Evolutionary conservation across 2,113 vertebrate species (phyloP).

Genomic region (Piprites chloris): DNA sequence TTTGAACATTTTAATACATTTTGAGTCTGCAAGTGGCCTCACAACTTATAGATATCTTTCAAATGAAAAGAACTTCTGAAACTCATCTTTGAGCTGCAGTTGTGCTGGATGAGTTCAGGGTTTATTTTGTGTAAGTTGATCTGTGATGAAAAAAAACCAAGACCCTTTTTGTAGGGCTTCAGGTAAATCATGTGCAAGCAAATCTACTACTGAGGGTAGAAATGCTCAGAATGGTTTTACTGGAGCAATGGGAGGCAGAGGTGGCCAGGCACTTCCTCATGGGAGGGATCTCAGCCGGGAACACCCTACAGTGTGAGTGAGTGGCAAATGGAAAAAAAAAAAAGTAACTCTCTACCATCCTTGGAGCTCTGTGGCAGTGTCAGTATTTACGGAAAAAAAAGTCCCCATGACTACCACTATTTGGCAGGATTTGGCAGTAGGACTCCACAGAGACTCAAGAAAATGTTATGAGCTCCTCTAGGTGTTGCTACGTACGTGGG

Average conservation of each 20-base stretch:
- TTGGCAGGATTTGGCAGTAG: not conserved
- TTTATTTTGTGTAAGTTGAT: not conserved
- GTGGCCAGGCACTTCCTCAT: not conserved
- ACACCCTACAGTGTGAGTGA: not conserved
- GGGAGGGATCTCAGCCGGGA: not conserved
- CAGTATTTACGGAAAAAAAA: not conserved
- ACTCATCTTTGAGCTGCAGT: not conserved
- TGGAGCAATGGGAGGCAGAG: not conserved
- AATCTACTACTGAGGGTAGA: not conserved
- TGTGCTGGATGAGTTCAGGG: not conserved
- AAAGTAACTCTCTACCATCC: not conserved
- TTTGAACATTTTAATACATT: not conserved
- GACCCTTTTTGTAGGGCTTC: not conserved
- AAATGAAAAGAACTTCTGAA: not conserved
- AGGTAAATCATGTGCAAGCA: not conserved
- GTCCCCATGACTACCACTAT: rapidly evolving
- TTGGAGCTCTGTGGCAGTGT: not conserved
- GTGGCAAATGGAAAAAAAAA: not conserved
- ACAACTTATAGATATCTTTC: not conserved
- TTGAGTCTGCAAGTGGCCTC: not conserved
- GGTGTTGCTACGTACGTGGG: rapidly evolving
- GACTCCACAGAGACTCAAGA: not conserved
- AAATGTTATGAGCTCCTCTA: not conserved
- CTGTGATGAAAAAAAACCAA: not conserved
- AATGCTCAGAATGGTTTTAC: not conserved